phyloP scores from a whole-genome alignment of 2,113 vertebrate genomes.

The Hirundichthys speculiger region DNA sequence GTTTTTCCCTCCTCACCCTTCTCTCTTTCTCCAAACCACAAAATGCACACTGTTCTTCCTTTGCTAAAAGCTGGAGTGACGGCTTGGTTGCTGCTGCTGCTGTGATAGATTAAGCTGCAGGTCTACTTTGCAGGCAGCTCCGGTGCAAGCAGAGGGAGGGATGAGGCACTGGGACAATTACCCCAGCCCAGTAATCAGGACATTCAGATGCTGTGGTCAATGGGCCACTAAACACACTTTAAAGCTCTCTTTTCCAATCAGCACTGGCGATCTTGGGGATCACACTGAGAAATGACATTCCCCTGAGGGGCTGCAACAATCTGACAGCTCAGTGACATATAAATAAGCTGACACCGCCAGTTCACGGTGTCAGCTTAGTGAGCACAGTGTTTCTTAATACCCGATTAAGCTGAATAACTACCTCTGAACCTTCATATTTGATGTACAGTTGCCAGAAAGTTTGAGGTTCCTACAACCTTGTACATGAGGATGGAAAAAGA shows the following conservation, averaged over 20 bases:
- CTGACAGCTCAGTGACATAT: conserved; percentile 33
- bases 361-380: conserved; percentile 43
- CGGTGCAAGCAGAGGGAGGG: conserved; percentile 56
- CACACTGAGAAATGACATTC: conserved; percentile 43
- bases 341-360: conserved; percentile 47
- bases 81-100: conserved; percentile 69
- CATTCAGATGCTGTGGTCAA: conserved; percentile 60
- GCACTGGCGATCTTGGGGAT: conserved; percentile 37
- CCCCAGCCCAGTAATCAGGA: conserved; percentile 65
- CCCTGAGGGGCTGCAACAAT: conserved; percentile 27
- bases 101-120: conserved; percentile 76
- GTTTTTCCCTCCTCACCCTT: conserved; percentile 23
- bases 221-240: conserved; percentile 52
- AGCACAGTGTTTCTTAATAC: too few relatives aligned
- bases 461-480: not conserved
- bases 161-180: conserved; percentile 63
- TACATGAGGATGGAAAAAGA: too few relatives aligned
- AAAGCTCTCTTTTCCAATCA: conserved; percentile 52
- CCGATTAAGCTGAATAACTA: conserved; percentile 30
- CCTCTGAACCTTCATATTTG: conserved; percentile 20
- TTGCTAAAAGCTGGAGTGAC: conserved; percentile 71
- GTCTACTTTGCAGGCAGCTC: conserved; percentile 69
- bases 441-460: conserved; percentile 7
- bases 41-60: conserved; percentile 54
- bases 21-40: conserved; percentile 41